Conservation (phyloP, 2,113 vertebrate genomes). For the Parus major region DNA sequence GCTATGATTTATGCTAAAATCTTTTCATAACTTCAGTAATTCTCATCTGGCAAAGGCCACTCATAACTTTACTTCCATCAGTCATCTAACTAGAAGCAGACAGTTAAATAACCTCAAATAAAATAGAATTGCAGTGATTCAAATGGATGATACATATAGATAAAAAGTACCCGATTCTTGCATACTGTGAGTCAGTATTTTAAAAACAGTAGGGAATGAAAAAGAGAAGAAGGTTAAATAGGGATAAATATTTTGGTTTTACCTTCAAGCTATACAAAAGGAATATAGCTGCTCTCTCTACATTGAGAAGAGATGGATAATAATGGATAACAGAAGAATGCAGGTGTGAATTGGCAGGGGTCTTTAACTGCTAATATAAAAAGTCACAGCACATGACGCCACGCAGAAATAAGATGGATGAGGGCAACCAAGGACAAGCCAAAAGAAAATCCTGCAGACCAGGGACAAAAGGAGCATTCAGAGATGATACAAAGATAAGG, state of each 20-base stretch:
- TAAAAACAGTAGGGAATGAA: background rate
- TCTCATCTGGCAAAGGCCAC: constrained; percentile 50
- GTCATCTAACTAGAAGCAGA: constrained; percentile 41
- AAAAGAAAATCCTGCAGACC: background rate
- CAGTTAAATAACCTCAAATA: constrained; percentile 47
- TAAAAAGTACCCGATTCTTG: constrained; percentile 4
- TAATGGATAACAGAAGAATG: background rate
- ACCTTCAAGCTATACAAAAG: background rate
- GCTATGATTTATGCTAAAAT: constrained; percentile 45
- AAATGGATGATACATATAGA: constrained; percentile 21
- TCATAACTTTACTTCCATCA: background rate
- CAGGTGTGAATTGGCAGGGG: background rate
- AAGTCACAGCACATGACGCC: background rate
- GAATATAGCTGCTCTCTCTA: background rate
- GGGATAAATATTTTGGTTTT: constrained; percentile 18
- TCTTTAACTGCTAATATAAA: constrained; percentile 8
- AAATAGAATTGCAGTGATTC: constrained; percentile 31
- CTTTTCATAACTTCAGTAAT: constrained; percentile 42
- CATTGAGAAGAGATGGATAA: background rate
- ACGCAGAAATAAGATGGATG: background rate
- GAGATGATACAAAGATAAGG: background rate
- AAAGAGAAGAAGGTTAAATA: constrained; percentile 24
- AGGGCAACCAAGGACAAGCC: background rate
- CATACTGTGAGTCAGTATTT: background rate
- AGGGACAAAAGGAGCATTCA: background rate